These are phyloP conservation scores for Crotalus horridus DNA, from an alignment of 2,113 vertebrate genomes.

Conservation along the genomic window DNA sequence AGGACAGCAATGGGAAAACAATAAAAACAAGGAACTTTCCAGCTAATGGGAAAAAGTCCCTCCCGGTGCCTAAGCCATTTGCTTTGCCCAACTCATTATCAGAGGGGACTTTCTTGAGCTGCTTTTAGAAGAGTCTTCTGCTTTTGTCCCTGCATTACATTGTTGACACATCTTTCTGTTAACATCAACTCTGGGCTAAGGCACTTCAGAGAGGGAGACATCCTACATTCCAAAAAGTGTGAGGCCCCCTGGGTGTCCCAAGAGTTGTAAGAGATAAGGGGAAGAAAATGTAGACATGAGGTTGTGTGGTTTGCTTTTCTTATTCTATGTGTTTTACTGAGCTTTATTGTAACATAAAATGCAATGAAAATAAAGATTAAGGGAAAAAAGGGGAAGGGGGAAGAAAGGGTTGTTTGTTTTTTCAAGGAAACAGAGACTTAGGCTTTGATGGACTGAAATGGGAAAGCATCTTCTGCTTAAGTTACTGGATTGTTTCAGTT, in stretches of 20 bases:
- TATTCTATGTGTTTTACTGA: background rate
- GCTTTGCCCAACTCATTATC: constrained; percentile 53
- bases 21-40: constrained; percentile 60
- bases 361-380: background rate
- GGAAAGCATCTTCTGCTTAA: background rate
- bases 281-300: background rate
- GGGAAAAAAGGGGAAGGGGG: accelerated
- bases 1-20: constrained; percentile 56
- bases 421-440: background rate
- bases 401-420: background rate
- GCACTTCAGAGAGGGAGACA: background rate
- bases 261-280: background rate
- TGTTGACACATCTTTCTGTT: constrained; percentile 47
- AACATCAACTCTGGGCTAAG: constrained; percentile 52
- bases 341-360: background rate
- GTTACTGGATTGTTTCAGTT: background rate
- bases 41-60: constrained; percentile 58
- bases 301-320: background rate
- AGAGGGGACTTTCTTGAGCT: constrained; percentile 45
- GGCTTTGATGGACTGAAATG: background rate
- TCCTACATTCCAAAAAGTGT: constrained; percentile 28
- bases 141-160: constrained; percentile 47
- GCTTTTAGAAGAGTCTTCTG: constrained; percentile 35
- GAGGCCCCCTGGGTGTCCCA: background rate
- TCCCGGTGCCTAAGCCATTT: constrained; percentile 52